Conservation (phyloP, 2,797 vertebrate species). For the Psittacula derbiana region DNA sequence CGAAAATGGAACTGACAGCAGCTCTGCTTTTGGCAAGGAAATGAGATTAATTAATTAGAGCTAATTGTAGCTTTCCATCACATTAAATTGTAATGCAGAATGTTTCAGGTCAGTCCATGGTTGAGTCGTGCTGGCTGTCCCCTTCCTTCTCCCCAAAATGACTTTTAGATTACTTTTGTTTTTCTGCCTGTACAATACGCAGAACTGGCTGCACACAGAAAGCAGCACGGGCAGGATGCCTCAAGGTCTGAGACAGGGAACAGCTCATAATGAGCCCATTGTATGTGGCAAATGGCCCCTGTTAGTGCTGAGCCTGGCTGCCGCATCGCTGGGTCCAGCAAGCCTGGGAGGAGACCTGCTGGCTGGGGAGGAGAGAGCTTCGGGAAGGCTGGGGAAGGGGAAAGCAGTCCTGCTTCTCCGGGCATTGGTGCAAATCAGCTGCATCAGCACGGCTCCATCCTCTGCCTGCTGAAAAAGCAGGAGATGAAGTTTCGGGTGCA, state of each 20-base stretch:
- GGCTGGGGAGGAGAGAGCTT: neutral
- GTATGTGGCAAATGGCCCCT: neutral
- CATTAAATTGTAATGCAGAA: neutral
- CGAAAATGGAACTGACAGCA: conserved; percentile 6
- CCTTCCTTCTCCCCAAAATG: neutral
- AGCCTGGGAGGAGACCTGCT: neutral
- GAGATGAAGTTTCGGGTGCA: neutral
- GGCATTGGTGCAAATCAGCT: fast-evolving
- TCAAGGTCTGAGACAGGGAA: neutral
- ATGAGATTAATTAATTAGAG: conserved; percentile 1
- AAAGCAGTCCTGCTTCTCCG: neutral
- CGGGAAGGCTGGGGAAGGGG: neutral
- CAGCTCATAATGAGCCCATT: fast-evolving
- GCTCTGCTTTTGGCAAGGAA: neutral
- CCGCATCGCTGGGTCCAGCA: neutral
- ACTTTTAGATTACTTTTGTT: neutral
- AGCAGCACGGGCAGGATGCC: neutral
- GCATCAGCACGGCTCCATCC: neutral
- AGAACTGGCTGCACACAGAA: neutral
- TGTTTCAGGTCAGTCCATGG: neutral
- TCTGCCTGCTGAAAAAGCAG: neutral
- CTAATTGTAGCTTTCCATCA: conserved; percentile 9
- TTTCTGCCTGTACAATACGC: neutral
- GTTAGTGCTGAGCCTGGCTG: fast-evolving
- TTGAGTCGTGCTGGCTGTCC: neutral